Conservation (phyloP, 2,797 vertebrate genomes). For the Siniperca undulata region DNA sequence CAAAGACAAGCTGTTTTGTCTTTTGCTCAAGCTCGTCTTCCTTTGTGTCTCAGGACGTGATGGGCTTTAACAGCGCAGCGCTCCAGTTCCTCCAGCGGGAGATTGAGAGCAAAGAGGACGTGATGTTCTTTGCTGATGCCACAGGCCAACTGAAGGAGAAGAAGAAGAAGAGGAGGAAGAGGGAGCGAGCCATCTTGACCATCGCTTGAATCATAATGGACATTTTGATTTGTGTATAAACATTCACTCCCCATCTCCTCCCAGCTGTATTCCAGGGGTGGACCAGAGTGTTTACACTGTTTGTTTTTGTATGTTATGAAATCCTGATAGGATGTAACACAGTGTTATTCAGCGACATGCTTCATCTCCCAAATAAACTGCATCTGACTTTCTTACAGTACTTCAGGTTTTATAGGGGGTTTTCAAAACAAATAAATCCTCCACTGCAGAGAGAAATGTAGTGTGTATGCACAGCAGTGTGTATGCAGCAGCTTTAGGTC, state of each 20-base stretch:
- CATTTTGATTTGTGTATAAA: constrained; percentile 22
- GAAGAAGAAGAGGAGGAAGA: constrained; percentile 91
- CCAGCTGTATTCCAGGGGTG: constrained; percentile 1
- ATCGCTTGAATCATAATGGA: constrained; percentile 79
- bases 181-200: constrained; percentile 90
- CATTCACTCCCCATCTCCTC: neutral
- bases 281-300: constrained; percentile 8
- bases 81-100: constrained; percentile 94
- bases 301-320: constrained; percentile 46
- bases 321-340: constrained; percentile 35
- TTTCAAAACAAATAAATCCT: constrained; percentile 64
- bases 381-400: constrained; percentile 55
- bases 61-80: constrained; percentile 95
- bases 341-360: constrained; percentile 44
- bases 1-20: neutral
- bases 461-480: constrained; percentile 30
- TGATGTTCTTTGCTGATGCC: constrained; percentile 95
- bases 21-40: neutral
- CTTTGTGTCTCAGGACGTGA: constrained; percentile 86
- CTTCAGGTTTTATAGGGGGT: constrained; percentile 40
- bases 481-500: constrained; percentile 24
- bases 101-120: constrained; percentile 93
- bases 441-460: constrained; percentile 4
- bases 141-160: constrained; percentile 90
- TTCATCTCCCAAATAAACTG: constrained; percentile 73